Percentiles rank a stretch among this genome's conserved stretches.
These are phyloP conservation scores for Gallinago undulata DNA, from an alignment of 2,113 vertebrate genomes.

Conservation along the genomic window DNA sequence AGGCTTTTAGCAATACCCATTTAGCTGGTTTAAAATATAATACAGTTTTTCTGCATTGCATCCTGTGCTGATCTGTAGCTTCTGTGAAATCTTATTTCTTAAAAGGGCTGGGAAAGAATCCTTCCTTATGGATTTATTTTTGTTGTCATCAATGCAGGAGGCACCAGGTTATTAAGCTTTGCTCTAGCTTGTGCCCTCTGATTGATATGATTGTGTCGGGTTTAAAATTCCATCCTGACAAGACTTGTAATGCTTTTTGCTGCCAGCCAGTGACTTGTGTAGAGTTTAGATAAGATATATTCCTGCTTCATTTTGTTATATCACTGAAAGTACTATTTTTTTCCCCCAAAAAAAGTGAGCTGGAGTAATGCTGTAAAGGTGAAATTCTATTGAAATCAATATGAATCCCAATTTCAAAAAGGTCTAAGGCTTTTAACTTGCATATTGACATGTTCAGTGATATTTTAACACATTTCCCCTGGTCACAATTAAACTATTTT, in stretches of 20 bases:
- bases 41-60: neutral
- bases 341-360: neutral
- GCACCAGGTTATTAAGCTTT: constrained; percentile 57
- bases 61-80: neutral
- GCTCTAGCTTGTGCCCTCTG: neutral
- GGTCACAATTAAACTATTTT: neutral
- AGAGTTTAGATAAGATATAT: constrained; percentile 31
- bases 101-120: neutral
- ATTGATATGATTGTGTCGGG: constrained; percentile 46
- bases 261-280: constrained; percentile 3
- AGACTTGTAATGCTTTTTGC: constrained; percentile 29
- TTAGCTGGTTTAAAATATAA: neutral
- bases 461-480: neutral
- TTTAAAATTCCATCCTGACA: constrained; percentile 63
- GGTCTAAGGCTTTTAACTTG: neutral
- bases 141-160: constrained; percentile 18
- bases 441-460: neutral
- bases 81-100: constrained; percentile 4
- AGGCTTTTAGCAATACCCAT: neutral
- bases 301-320: neutral
- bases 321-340: neutral
- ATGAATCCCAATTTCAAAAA: neutral
- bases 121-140: constrained; percentile 55
- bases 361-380: neutral
- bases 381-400: neutral